phyloP scores from a whole-genome alignment of 2,888 invertebrate genomes.

The Galerucella pusilla region DNA sequence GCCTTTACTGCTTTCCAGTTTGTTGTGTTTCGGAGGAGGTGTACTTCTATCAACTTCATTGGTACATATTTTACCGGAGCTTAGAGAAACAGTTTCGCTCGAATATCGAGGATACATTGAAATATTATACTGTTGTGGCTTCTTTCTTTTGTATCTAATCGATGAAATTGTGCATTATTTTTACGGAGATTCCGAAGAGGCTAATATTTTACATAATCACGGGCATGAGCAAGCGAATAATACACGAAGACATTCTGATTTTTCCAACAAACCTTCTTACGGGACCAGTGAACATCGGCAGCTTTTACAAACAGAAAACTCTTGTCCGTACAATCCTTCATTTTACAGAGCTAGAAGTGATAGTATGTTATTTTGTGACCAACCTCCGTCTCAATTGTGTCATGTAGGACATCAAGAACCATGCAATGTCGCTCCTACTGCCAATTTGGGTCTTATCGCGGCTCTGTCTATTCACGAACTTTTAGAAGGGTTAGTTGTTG shows the following conservation, averaged over 20 bases:
- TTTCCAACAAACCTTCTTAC: slow-evolving; percentile 32
- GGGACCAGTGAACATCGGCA: slow-evolving; percentile 43
- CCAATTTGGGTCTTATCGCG: slow-evolving; percentile 74
- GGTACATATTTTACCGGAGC: slow-evolving; percentile 85
- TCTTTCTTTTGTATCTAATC: slow-evolving; percentile 77
- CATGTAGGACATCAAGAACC: slow-evolving; percentile 77
- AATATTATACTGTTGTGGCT: slow-evolving; percentile 75
- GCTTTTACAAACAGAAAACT: slow-evolving; percentile 38
- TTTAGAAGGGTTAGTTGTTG: slow-evolving; percentile 85
- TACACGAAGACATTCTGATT: slow-evolving; percentile 42
- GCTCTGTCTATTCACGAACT: slow-evolving; percentile 83
- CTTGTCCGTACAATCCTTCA: slow-evolving; percentile 53
- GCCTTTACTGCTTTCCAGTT: slow-evolving; percentile 74
- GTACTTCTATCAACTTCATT: slow-evolving; percentile 81
- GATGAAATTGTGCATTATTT: slow-evolving; percentile 79
- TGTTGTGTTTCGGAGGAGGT: slow-evolving; percentile 85
- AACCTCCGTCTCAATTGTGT: slow-evolving; percentile 67
- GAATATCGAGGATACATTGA: slow-evolving; percentile 69
- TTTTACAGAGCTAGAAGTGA: slow-evolving; percentile 52
- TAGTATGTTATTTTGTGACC: slow-evolving; percentile 48
- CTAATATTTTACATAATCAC: slow-evolving; percentile 39
- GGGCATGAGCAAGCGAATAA: neutral
- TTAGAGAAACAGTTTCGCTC: slow-evolving; percentile 68
- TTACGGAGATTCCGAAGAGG: slow-evolving; percentile 66
- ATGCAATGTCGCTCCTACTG: slow-evolving; percentile 72